phyloP scores from a whole-genome alignment of 2,888 invertebrate species.

The Thereva unica region DNA sequence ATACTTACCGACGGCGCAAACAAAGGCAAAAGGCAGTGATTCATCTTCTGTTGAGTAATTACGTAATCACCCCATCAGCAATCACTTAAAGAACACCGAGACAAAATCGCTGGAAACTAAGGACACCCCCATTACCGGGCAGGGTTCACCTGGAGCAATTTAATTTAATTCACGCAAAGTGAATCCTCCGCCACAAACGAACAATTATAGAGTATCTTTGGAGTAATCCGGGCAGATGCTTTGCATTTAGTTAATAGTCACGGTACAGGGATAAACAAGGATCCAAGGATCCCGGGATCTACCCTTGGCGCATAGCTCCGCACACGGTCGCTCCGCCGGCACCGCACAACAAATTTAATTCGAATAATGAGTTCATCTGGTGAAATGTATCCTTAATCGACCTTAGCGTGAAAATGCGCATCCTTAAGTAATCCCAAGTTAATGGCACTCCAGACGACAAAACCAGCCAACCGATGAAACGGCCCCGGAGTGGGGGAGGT shows the following conservation, averaged over 20 bases:
- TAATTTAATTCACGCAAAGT: constrained; percentile 29
- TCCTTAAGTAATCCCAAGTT: constrained; percentile 36
- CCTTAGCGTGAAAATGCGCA: constrained; percentile 37
- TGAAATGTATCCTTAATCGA: constrained; percentile 36
- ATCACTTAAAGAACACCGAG: no score
- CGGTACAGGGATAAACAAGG: not conserved
- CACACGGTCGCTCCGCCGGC: not conserved
- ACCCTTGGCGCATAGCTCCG: not conserved
- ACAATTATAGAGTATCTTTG: constrained; percentile 22
- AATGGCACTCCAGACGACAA: constrained; percentile 30
- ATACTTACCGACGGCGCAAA: no score
- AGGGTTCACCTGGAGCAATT: constrained; percentile 28
- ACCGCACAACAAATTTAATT: constrained; percentile 33
- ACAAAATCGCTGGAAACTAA: no score
- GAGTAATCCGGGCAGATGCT: constrained; percentile 30
- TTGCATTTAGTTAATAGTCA: constrained; percentile 22
- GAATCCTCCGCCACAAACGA: constrained; percentile 20
- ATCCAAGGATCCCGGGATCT: not conserved
- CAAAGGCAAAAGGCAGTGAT: no score
- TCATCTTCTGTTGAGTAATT: no score
- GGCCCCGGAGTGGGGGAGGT: constrained; percentile 13
- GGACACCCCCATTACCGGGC: not conserved
- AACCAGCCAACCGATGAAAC: constrained; percentile 31
- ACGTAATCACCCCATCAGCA: no score
- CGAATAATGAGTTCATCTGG: constrained; percentile 35